Evolutionary conservation across 2,797 vertebrate genomes (phyloP), one percentile per base, ranked within the genome.

Genomic region (Microctenopoma lineatum): DNA sequence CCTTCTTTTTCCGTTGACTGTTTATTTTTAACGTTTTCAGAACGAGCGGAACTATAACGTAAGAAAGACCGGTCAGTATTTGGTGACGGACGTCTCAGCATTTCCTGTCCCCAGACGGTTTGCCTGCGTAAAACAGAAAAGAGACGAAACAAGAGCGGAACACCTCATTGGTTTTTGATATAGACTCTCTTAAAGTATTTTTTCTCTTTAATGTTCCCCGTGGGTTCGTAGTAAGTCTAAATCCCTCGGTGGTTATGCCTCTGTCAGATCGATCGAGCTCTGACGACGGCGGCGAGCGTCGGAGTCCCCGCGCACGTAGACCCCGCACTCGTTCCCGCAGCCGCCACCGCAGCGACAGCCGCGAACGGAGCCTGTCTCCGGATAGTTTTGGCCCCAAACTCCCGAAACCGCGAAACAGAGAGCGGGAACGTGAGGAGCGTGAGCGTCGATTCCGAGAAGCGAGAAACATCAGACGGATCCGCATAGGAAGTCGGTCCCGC

Each of bases 301-400:
- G 76, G 3, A 82, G 85, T 71, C 94, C 91, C 3, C 90, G 89
- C 15, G 55, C 73, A 45, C 88, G 92, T 14, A 91, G 91, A 52
- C 80, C 61, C 0, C 87, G 88, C 4, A 91, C 90, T 70, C 88
- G 90, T 5, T 92, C 92, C 45, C 85, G 86, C 29, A 92, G 90
- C 71, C 85, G 89, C 15, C 68, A 88, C 51, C 84, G 85, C 26
- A 90, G 80, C 68, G 69, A 55, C 48, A 90, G 91, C 70, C 77
- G 84, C 2, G 87, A 90, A 0, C 62, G 73, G 1, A 93, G 92
- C 46, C 60, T 91, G 21, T 93, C 92, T 6, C 92, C 91, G 15
- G 79, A 90, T 18, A 90, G 89, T 48, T 93, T 92, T 5, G 92
- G 91, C 16, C 92, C 92, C 12, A 90, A 84, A 70, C 90, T 91